These are phyloP conservation scores for Stichodactyla mertensii DNA, from an alignment of 64 coral and sea anemone species.

Conservation along the genomic window DNA sequence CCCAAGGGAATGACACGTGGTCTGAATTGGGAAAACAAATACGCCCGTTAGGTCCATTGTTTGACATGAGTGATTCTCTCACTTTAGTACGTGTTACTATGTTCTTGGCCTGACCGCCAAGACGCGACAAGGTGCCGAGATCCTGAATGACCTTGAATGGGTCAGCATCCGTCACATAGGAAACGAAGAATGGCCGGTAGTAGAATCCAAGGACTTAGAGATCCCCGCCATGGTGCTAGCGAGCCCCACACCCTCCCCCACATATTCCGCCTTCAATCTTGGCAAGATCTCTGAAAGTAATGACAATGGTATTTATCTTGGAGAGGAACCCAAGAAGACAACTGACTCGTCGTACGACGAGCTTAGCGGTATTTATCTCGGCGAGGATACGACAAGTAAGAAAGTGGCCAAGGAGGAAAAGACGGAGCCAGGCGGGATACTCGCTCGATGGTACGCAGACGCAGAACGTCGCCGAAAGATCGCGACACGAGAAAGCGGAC, in stretches of 20 bases:
- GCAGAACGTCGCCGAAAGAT: constrained; percentile 74
- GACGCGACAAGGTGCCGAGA: constrained; percentile 84
- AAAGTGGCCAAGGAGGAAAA: constrained; percentile 5
- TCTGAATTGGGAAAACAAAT: too few relatives aligned
- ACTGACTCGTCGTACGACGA: constrained; percentile 75
- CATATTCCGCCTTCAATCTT: constrained; percentile 21
- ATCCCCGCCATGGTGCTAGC: constrained; percentile 32
- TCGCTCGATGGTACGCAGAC: constrained; percentile 70
- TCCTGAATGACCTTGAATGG: constrained; percentile 74
- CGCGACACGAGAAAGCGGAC: constrained; percentile 58
- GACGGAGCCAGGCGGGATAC: constrained; percentile 50
- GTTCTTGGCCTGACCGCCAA: constrained; percentile 87
- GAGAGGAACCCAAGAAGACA: constrained; percentile 65
- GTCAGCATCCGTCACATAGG: constrained; percentile 90
- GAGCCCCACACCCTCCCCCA: constrained; percentile 23
- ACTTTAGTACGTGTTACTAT: constrained; percentile 81
- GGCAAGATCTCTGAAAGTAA: constrained; percentile 44
- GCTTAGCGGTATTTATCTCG: constrained; percentile 79
- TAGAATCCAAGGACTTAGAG: constrained; percentile 58
- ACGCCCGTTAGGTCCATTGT: neutral
- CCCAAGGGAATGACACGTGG: too few relatives aligned
- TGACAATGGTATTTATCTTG: constrained; percentile 55
- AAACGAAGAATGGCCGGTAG: constrained; percentile 84
- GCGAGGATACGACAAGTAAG: constrained; percentile 57
- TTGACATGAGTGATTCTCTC: neutral